Percentiles rank a stretch among this genome's conserved stretches.
Evolutionary conservation across 2,113 vertebrate species (phyloP).

Genomic region (Brevimyrus niger): DNA sequence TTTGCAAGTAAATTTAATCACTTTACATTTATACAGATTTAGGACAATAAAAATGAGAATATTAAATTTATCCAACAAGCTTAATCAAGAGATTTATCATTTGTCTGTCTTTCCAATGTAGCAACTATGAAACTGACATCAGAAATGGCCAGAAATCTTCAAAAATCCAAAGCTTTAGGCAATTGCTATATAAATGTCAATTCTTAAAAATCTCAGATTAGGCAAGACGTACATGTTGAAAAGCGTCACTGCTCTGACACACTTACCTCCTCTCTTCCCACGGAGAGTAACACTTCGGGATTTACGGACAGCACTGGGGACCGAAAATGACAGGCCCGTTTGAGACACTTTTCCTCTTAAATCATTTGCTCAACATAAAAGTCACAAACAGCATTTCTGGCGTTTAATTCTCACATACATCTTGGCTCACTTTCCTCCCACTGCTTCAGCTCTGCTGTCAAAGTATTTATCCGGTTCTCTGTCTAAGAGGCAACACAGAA

Average conservation of each 20-base stretch:
- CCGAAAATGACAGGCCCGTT: background rate
- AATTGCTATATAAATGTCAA: background rate
- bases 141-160: background rate
- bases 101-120: background rate
- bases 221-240: background rate
- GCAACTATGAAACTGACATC: background rate
- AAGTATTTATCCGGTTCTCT: constrained; percentile 43
- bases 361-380: background rate
- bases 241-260: background rate
- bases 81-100: background rate
- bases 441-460: constrained; percentile 54
- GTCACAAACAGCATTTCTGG: background rate
- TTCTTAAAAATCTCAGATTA: background rate
- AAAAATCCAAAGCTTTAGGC: background rate
- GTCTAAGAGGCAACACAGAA: constrained; percentile 32
- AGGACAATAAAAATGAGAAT: background rate
- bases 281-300: constrained; percentile 52
- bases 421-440: constrained; percentile 51
- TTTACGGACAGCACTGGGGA: constrained; percentile 51
- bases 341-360: background rate
- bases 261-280: constrained; percentile 58
- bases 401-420: constrained; percentile 44
- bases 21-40: background rate
- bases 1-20: background rate
- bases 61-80: background rate